These are phyloP conservation scores for Drosophila nasuta DNA, from an alignment of 1,140 invertebrate genomes.

Conservation along the genomic window DNA sequence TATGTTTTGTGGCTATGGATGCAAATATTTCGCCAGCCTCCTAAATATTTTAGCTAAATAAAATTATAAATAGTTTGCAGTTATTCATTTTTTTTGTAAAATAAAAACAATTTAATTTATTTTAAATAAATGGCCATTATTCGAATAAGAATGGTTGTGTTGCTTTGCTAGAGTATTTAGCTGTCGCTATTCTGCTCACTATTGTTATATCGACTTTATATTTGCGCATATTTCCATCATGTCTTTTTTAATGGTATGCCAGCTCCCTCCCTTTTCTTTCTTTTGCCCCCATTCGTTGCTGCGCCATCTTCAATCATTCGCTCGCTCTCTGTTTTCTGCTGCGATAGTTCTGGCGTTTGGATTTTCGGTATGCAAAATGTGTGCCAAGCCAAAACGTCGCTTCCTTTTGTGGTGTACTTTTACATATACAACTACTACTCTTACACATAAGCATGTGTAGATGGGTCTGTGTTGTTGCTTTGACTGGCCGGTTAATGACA, in stretches of 20 bases:
- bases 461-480: slow-evolving; percentile 15
- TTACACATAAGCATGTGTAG: not conserved
- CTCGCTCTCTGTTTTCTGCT: slow-evolving; percentile 30
- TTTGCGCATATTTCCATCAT: slow-evolving; percentile 52
- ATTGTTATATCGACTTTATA: slow-evolving; percentile 20
- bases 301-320: slow-evolving; percentile 31
- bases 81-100: no score
- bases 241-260: slow-evolving; percentile 28
- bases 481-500: slow-evolving; percentile 67
- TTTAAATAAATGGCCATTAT: no score
- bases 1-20: not conserved
- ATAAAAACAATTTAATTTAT: no score
- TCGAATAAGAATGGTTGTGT: not conserved
- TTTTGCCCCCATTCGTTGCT: slow-evolving; percentile 10
- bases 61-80: no score
- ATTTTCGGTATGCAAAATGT: slow-evolving; percentile 78
- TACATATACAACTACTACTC: not conserved
- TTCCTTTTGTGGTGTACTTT: slow-evolving; percentile 44
- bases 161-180: slow-evolving; percentile 12
- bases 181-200: not conserved
- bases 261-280: not conserved
- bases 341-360: slow-evolving; percentile 66
- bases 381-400: slow-evolving; percentile 64
- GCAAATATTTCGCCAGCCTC: not conserved
- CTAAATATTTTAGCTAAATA: no score